These are phyloP conservation scores for Dasysyrphus tricinctus DNA, from an alignment of 2,888 invertebrate genomes.

Conservation along the genomic window DNA sequence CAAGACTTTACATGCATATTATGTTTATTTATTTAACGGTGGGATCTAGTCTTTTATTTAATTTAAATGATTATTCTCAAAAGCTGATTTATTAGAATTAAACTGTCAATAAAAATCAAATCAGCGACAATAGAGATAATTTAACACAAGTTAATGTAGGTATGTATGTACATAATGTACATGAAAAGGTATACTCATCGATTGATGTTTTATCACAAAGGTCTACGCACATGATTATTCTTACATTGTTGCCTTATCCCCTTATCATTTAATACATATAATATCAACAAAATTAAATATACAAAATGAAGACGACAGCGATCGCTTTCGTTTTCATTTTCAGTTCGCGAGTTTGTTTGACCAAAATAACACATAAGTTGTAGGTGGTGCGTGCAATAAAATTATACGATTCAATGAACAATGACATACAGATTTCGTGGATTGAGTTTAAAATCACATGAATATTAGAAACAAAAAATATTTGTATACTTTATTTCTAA, in stretches of 20 bases:
- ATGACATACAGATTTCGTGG: not conserved
- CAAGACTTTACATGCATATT: no score
- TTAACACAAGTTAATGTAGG: no score
- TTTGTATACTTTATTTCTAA: not conserved
- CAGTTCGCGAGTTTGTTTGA: slow-evolving; percentile 53
- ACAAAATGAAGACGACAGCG: slow-evolving; percentile 13
- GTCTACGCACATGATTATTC: not conserved
- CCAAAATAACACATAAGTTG: slow-evolving; percentile 45
- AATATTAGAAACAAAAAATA: not conserved
- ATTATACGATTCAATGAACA: slow-evolving; percentile 8
- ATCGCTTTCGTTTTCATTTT: slow-evolving; percentile 66
- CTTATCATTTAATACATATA: slow-evolving; percentile 31
- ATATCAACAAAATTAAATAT: not conserved
- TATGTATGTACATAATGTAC: no score
- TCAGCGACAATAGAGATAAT: no score
- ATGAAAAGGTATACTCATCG: no score
- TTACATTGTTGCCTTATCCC: slow-evolving; percentile 8
- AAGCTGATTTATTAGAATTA: no score
- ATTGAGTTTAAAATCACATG: not conserved
- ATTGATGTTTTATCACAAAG: no score
- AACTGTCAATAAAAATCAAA: no score
- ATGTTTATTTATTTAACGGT: no score
- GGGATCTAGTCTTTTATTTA: no score
- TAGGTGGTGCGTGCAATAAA: slow-evolving; percentile 44
- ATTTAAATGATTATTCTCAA: no score